phyloP scores from a whole-genome alignment of 2,888 invertebrate species.

The Ormyrus nitidulus region DNA sequence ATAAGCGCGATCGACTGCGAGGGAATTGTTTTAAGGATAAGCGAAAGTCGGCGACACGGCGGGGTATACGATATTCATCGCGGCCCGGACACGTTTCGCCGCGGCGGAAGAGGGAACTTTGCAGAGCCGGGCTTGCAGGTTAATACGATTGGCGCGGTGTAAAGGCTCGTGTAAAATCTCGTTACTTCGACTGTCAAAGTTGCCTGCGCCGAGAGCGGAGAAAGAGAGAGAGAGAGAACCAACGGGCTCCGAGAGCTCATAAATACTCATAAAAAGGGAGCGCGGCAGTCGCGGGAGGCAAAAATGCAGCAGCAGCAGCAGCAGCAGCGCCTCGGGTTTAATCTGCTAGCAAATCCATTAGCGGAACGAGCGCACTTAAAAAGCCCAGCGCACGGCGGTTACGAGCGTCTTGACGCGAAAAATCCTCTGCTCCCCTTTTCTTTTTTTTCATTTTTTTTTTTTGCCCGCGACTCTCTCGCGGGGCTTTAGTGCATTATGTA shows the following conservation, averaged over 20 bases:
- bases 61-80: no score
- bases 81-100: no score
- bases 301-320: conserved; percentile 18
- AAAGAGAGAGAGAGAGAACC: no score
- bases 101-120: not conserved
- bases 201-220: not conserved
- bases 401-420: conserved; percentile 35
- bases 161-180: conserved; percentile 9
- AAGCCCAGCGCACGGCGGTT: conserved; percentile 20
- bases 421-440: not conserved
- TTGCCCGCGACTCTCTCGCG: not conserved
- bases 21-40: no score
- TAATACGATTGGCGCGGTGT: conserved; percentile 7
- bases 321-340: conserved; percentile 52
- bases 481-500: not conserved
- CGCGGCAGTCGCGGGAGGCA: conserved; percentile 34
- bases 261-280: conserved; percentile 30
- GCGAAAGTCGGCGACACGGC: no score
- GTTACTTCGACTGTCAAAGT: conserved; percentile 11
- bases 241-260: not conserved
- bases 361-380: conserved; percentile 60
- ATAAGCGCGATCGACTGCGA: no score
- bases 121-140: not conserved
- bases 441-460: not conserved
- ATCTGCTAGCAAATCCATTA: conserved; percentile 65